These are phyloP conservation scores for Atta texana DNA, from an alignment of 1,140 invertebrate species.

Conservation along the genomic window DNA sequence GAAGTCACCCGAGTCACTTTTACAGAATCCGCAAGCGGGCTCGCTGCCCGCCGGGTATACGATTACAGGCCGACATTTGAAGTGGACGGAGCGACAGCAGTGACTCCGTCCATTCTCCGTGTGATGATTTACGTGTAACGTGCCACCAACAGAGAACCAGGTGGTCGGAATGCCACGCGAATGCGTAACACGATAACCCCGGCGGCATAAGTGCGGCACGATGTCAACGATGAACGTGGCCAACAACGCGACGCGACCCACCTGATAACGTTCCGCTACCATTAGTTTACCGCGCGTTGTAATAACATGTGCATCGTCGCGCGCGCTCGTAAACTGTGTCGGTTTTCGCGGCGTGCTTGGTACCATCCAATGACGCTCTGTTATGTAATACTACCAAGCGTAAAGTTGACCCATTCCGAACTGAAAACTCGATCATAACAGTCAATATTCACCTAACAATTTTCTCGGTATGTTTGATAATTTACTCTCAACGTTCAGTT, in stretches of 20 bases:
- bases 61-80: constrained; percentile 34
- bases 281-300: constrained; percentile 59
- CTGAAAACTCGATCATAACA: neutral
- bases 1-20: constrained; percentile 4
- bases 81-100: constrained; percentile 24
- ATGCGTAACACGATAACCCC: constrained; percentile 60
- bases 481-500: neutral
- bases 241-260: constrained; percentile 28
- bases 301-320: constrained; percentile 40
- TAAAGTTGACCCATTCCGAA: neutral
- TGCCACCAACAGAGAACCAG: constrained; percentile 51
- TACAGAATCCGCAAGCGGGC: constrained; percentile 26
- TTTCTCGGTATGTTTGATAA: neutral
- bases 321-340: constrained; percentile 16
- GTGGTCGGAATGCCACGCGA: constrained; percentile 49
- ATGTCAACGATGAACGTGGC: constrained; percentile 51
- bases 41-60: constrained; percentile 30
- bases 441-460: neutral
- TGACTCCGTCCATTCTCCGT: constrained; percentile 11
- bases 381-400: neutral
- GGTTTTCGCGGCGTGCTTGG: neutral
- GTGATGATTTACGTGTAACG: constrained; percentile 62
- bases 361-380: neutral
- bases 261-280: constrained; percentile 49
- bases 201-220: constrained; percentile 52